Conservation (phyloP, 2,888 invertebrate species). For the Chydorus sphaericus region DNA sequence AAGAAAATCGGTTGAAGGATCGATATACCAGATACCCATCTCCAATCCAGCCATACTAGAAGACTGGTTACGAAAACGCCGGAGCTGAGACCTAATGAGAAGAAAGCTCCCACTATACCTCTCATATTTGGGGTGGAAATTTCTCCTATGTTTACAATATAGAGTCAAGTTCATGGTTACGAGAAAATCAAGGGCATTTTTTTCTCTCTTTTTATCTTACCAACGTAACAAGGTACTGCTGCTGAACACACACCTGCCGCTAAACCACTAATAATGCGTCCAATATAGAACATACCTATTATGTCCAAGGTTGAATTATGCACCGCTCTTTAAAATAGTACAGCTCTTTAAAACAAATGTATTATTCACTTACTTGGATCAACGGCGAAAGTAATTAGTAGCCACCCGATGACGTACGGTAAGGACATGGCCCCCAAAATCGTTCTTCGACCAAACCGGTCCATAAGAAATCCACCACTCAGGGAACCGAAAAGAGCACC, state of each 20-base stretch:
- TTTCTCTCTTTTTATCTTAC: background rate
- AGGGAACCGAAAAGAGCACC: slow-evolving; percentile 38
- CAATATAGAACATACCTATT: slow-evolving; percentile 31
- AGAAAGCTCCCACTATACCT: slow-evolving; percentile 70
- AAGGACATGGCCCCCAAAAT: slow-evolving; percentile 37
- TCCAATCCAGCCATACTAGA: slow-evolving; percentile 47
- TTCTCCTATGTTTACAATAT: slow-evolving; percentile 49
- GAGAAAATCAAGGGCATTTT: background rate
- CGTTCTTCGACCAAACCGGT: slow-evolving; percentile 38
- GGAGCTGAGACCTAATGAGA: slow-evolving; percentile 68
- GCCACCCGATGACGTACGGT: slow-evolving; percentile 43
- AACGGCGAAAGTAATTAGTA: slow-evolving; percentile 36
- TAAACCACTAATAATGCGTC: slow-evolving; percentile 50
- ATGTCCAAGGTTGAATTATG: no score
- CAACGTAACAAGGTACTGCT: slow-evolving; percentile 67
- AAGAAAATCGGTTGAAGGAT: slow-evolving; percentile 51
- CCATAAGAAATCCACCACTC: slow-evolving; percentile 33
- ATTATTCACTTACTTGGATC: slow-evolving; percentile 24
- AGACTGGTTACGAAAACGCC: slow-evolving; percentile 67
- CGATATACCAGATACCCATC: slow-evolving; percentile 47
- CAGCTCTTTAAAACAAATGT: no score
- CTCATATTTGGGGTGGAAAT: slow-evolving; percentile 68
- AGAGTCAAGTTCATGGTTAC: no score
- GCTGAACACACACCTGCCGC: slow-evolving; percentile 68
- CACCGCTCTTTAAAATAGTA: no score